phyloP scores from a whole-genome alignment of 2,888 invertebrate genomes.

The Chalcis sispes region DNA sequence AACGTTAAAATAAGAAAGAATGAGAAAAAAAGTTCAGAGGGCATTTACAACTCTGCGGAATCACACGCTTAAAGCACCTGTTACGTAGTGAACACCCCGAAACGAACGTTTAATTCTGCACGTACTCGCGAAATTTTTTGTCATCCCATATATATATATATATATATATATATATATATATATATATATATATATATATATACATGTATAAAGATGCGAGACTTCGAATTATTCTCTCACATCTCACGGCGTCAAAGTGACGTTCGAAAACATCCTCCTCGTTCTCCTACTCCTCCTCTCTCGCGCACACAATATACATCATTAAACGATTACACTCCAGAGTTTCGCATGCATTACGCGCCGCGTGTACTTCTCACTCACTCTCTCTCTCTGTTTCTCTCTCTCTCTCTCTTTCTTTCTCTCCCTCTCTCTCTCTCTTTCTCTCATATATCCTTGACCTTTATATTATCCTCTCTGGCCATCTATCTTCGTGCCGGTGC shows the following conservation, averaged over 20 bases:
- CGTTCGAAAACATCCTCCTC: too few species aligned
- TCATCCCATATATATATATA: too few species aligned
- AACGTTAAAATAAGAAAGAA: too few species aligned
- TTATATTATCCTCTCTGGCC: conserved; percentile 47
- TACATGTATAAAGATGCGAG: too few species aligned
- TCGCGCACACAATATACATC: neutral
- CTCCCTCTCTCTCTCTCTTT: neutral
- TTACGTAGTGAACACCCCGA: neutral
- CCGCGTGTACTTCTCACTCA: too few species aligned
- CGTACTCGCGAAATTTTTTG: neutral
- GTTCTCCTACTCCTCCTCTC: too few species aligned
- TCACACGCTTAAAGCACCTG: neutral
- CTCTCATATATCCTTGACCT: conserved; percentile 47
- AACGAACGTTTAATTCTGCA: neutral
- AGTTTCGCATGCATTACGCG: neutral
- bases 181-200: too few species aligned
- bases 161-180: too few species aligned
- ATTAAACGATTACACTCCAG: neutral
- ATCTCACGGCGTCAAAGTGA: too few species aligned
- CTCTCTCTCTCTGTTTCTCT: neutral
- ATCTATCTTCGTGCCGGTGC: conserved; percentile 43
- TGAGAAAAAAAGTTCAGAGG: too few species aligned
- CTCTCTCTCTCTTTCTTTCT: neutral
- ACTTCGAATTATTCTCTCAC: too few species aligned
- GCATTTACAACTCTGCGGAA: neutral